phyloP scores from a whole-genome alignment of 2,797 vertebrate species.

The Sebastiscus tertius region DNA sequence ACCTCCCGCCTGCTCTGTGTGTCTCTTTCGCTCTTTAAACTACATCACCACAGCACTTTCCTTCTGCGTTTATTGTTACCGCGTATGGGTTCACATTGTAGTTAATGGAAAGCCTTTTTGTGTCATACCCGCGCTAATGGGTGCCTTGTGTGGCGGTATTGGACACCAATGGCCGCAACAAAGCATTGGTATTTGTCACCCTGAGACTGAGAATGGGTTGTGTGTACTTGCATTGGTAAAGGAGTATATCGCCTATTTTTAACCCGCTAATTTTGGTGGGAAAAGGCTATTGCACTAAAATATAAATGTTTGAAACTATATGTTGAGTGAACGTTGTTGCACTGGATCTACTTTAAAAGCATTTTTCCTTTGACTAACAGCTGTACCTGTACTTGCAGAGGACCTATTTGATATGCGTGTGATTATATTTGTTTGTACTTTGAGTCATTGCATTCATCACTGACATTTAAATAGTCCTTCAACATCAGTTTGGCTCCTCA shows the following conservation, averaged over 20 bases:
- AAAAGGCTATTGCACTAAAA: not conserved
- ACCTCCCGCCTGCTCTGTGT: no score
- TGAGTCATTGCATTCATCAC: not conserved
- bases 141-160: no score
- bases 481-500: not conserved
- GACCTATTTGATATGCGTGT: not conserved
- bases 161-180: fast-evolving
- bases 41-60: no score
- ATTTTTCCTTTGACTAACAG: not conserved
- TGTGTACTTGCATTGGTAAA: no score
- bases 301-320: not conserved
- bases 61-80: no score
- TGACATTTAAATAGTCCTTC: not conserved
- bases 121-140: no score
- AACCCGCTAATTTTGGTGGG: not conserved
- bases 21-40: no score
- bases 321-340: not conserved
- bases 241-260: no score
- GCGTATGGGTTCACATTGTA: no score
- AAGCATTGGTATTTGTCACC: no score
- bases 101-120: no score
- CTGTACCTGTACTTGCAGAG: not conserved
- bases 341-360: not conserved
- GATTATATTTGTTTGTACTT: not conserved
- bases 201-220: no score